A percentile compares a stretch with the other conserved stretches of the same genome.
Evolutionary conservation across 2,797 vertebrate genomes (phyloP).

Genomic region (Sciurus carolinensis): DNA sequence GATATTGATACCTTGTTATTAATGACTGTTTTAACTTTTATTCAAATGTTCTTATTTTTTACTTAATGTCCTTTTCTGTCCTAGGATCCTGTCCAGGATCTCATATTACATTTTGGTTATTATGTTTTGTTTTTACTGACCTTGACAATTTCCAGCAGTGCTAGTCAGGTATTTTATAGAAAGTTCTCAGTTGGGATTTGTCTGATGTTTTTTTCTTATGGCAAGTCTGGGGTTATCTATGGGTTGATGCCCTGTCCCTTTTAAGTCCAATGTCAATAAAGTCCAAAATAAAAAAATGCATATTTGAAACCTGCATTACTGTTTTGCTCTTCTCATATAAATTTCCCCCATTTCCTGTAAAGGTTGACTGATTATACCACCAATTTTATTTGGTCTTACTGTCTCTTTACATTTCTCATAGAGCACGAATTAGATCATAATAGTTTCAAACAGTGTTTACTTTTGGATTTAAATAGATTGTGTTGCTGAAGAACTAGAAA

Average conservation of each 20-base stretch:
- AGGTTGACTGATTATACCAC: slow-evolving; percentile 7
- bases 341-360: not conserved
- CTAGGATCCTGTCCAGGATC: not conserved
- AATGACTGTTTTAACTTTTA: not conserved
- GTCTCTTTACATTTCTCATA: not conserved
- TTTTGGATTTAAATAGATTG: not conserved
- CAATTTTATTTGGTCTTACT: not conserved
- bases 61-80: not conserved
- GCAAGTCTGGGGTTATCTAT: not conserved
- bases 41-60: not conserved
- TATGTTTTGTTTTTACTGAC: slow-evolving; percentile 7
- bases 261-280: not conserved
- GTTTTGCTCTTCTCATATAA: not conserved
- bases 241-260: not conserved
- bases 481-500: not conserved
- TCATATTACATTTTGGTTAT: no score
- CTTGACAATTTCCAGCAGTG: not conserved
- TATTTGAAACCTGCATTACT: not conserved
- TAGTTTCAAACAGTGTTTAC: slow-evolving; percentile 4
- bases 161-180: not conserved
- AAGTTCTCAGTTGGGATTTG: not conserved
- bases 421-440: not conserved
- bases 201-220: not conserved
- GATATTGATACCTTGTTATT: not conserved
- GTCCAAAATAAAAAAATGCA: not conserved